phyloP scores from a whole-genome alignment of 2,888 invertebrate genomes.

The Megastigmus dorsalis region DNA sequence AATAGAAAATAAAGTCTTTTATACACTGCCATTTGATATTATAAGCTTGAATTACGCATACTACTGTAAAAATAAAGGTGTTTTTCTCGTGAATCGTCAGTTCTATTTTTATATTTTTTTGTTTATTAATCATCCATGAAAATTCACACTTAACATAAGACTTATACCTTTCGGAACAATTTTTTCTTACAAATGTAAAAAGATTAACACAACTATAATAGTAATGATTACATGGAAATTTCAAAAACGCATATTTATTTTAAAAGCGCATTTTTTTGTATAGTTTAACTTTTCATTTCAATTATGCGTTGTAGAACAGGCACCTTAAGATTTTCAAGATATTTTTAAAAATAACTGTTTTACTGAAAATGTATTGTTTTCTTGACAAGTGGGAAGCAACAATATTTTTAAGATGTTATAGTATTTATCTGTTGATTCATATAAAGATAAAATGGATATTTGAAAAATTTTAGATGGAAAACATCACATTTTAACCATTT shows the following conservation, averaged over 20 bases:
- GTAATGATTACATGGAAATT: neutral
- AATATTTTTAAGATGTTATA: neutral
- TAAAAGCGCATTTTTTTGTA: constrained; percentile 11
- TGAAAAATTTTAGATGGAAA: too few species aligned
- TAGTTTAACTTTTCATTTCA: constrained; percentile 16
- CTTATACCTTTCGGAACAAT: constrained; percentile 64
- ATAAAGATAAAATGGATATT: neutral
- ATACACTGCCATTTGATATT: constrained; percentile 25
- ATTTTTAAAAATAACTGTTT: constrained; percentile 23
- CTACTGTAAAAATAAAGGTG: constrained; percentile 53
- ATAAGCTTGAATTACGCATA: constrained; percentile 30
- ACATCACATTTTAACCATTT: constrained; percentile 15
- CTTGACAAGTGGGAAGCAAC: constrained; percentile 1
- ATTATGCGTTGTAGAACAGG: constrained; percentile 27
- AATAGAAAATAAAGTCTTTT: constrained; percentile 40
- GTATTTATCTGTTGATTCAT: neutral
- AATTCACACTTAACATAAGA: constrained; percentile 60
- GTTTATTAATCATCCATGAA: constrained; percentile 50
- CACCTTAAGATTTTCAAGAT: constrained; percentile 32
- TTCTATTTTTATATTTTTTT: constrained; percentile 49
- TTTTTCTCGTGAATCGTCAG: constrained; percentile 59
- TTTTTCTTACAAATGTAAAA: constrained; percentile 60
- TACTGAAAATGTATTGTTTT: constrained; percentile 28
- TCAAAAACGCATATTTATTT: constrained; percentile 2
- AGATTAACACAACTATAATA: constrained; percentile 20